A percentile compares a stretch with the other conserved stretches of the same genome.
These are phyloP conservation scores for Amorpha juglandis DNA, from an alignment of 2,888 invertebrate species.

Conservation along the genomic window DNA sequence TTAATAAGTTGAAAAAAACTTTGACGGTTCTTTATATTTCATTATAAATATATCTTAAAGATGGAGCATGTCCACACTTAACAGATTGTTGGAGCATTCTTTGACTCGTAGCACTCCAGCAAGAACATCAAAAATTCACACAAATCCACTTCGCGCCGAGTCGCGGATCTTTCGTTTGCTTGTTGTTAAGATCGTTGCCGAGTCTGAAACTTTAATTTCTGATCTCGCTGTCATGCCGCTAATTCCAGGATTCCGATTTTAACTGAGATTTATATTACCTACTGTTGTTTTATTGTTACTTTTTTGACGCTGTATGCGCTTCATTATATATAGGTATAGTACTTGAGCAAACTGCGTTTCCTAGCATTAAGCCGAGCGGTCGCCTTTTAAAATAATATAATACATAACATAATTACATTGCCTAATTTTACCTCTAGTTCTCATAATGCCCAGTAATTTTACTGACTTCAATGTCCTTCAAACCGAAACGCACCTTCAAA, in stretches of 20 bases:
- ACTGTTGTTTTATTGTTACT: background rate
- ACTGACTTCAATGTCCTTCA: too few species aligned
- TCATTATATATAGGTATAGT: too few species aligned
- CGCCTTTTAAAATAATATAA: too few species aligned
- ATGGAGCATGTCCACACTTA: background rate
- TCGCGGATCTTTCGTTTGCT: background rate
- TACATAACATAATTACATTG: too few species aligned
- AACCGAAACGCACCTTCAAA: too few species aligned
- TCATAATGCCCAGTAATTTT: too few species aligned
- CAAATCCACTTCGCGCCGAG: background rate
- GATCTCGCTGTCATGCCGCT: background rate
- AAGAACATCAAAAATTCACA: constrained; percentile 7
- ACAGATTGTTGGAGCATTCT: background rate
- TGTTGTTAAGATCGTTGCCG: background rate
- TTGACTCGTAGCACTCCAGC: background rate
- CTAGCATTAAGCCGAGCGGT: too few species aligned
- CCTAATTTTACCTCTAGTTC: too few species aligned
- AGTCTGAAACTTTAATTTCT: constrained; percentile 7
- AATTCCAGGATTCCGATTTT: background rate
- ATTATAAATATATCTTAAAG: background rate
- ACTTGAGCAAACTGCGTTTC: too few species aligned
- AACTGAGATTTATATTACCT: background rate
- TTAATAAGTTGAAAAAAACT: too few species aligned
- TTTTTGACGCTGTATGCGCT: too few species aligned
- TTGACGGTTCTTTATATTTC: background rate